Evolutionary conservation across 2,888 invertebrate species (phyloP).

Genomic region (Ichneumoninae sp.): DNA sequence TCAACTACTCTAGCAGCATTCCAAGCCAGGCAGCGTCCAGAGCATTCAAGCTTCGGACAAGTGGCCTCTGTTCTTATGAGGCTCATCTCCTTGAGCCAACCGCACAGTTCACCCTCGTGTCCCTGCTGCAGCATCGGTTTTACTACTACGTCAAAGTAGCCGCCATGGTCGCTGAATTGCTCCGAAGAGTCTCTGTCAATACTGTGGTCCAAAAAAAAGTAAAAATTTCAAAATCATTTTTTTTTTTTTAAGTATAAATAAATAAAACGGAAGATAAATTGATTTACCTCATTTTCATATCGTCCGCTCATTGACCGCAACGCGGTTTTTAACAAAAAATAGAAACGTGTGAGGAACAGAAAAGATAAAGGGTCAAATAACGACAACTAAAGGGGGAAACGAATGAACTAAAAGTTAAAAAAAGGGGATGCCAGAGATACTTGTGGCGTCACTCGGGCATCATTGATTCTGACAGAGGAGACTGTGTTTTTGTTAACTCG

Average conservation of each 20-base stretch:
- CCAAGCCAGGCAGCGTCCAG: slow-evolving; percentile 84
- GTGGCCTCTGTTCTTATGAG: slow-evolving; percentile 83
- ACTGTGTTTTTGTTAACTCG: slow-evolving; percentile 21
- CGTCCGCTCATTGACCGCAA: slow-evolving; percentile 1
- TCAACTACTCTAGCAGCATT: slow-evolving; percentile 85
- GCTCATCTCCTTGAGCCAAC: slow-evolving; percentile 85
- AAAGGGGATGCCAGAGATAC: slow-evolving; percentile 27
- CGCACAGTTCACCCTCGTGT: slow-evolving; percentile 85
- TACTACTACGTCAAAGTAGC: slow-evolving; percentile 85
- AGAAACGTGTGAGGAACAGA: slow-evolving; percentile 19
- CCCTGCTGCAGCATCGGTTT: slow-evolving; percentile 85
- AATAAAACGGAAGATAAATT: neutral
- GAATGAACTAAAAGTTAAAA: slow-evolving; percentile 48
- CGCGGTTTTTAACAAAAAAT: neutral
- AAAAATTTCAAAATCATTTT: neutral
- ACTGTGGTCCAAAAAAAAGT: slow-evolving; percentile 45
- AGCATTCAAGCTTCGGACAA: slow-evolving; percentile 83
- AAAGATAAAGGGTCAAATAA: slow-evolving; percentile 12
- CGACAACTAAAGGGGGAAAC: slow-evolving; percentile 20
- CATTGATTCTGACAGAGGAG: slow-evolving; percentile 44
- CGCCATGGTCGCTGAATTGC: slow-evolving; percentile 78
- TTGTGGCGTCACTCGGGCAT: slow-evolving; percentile 60
- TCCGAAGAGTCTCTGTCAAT: slow-evolving; percentile 72
- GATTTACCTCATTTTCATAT: slow-evolving; percentile 60
- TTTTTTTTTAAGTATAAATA: neutral